These are phyloP conservation scores for Poecilia gillii DNA, from an alignment of 2,797 vertebrate species.

Conservation along the genomic window DNA sequence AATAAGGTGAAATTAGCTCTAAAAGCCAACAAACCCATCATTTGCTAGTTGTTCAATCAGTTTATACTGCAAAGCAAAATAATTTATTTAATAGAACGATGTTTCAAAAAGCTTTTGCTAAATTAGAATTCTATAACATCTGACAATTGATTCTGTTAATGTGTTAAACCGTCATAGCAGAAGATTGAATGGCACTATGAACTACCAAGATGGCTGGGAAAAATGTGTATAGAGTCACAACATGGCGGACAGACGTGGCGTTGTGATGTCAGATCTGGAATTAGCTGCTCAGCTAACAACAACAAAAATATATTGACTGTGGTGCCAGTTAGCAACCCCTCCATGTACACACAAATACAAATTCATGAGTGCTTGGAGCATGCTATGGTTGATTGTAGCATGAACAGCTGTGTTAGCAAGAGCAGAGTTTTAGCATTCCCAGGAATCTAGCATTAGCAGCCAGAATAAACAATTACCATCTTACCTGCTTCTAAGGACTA, in stretches of 20 bases:
- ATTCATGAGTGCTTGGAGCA: too few species aligned
- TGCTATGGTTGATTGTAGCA: too few species aligned
- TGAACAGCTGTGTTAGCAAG: too few species aligned
- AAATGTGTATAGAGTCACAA: not conserved
- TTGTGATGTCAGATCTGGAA: not conserved
- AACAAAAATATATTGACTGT: not conserved
- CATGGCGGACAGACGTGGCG: not conserved
- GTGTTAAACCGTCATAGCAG: not conserved
- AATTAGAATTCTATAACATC: not conserved
- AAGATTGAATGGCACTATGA: not conserved
- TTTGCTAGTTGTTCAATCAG: not conserved
- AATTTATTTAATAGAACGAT: not conserved
- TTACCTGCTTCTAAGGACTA: not conserved
- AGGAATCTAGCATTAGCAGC: not conserved
- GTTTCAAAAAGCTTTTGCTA: not conserved
- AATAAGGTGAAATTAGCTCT: not conserved
- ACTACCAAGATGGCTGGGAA: not conserved
- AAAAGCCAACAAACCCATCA: not conserved
- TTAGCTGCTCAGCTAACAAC: not conserved
- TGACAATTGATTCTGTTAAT: not conserved
- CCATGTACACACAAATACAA: too few species aligned
- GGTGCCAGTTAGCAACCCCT: too few species aligned
- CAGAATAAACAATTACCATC: not conserved
- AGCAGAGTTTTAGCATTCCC: too few species aligned
- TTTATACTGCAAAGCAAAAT: not conserved